Percentiles rank a stretch among this genome's conserved stretches.
phyloP scores from a whole-genome alignment of 1,140 invertebrate species.

The Brachystomella parvula region DNA sequence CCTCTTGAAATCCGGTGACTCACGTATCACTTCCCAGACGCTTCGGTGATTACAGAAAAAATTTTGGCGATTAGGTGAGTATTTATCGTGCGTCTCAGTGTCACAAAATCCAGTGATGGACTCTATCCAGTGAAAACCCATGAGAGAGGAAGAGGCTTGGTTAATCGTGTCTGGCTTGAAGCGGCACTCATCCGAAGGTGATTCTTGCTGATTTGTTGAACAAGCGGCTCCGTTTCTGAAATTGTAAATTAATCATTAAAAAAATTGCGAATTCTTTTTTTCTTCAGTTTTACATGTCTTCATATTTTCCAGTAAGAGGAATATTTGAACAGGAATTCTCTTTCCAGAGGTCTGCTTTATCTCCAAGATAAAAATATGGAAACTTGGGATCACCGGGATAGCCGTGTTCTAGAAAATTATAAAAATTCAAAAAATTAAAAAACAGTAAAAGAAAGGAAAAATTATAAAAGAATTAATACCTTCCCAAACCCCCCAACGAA shows the following conservation, averaged over 20 bases:
- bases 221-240: neutral
- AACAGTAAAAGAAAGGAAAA: neutral
- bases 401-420: slow-evolving; percentile 18
- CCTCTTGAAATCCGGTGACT: slow-evolving; percentile 42
- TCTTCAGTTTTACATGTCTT: slow-evolving; percentile 13
- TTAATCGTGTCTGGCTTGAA: neutral
- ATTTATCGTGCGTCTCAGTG: slow-evolving; percentile 41
- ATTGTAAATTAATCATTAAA: neutral
- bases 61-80: slow-evolving; percentile 45
- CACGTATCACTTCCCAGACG: slow-evolving; percentile 44
- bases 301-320: slow-evolving; percentile 15
- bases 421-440: neutral
- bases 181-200: neutral
- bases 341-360: slow-evolving; percentile 28
- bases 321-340: slow-evolving; percentile 20
- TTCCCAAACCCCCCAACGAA: slow-evolving; percentile 30
- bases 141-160: slow-evolving; percentile 15
- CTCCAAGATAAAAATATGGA: slow-evolving; percentile 29
- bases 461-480: slow-evolving; percentile 14
- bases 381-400: slow-evolving; percentile 22
- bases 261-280: neutral
- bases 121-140: slow-evolving; percentile 26
- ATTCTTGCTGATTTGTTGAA: neutral
- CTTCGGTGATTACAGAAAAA: slow-evolving; percentile 42
- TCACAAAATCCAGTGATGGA: slow-evolving; percentile 43